Evolutionary conservation across 2,888 invertebrate genomes (phyloP), one percentile per base, ranked within the genome.

Genomic region (Pachliopta kotzebuea): DNA sequence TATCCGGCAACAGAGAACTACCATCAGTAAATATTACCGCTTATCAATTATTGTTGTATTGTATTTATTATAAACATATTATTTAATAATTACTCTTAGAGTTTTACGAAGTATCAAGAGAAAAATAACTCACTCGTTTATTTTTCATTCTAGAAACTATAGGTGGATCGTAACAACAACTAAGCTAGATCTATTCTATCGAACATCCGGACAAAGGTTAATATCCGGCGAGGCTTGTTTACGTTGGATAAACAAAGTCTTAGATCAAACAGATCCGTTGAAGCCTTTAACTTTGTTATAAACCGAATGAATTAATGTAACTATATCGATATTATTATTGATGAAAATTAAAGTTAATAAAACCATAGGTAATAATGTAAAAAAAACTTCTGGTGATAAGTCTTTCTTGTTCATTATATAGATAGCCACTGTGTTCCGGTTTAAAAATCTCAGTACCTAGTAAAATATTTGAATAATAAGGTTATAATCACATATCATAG

Each of bases 151-250:
- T 2, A 31, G 20, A 21, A 56, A 14, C 17, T 37, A 1, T 18
- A 29, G n/a, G 7, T 50, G 1, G 9, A 23, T 21, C 23, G 21
- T 42, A 56, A 56, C 37, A 49, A 58, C 17, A 60, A 56, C 21
- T 53, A 26, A 60, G 52, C 56, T 42, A 60, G 42, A 60, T 60
- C 42, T 55, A 53, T 42, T 65, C 56, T 53, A 65, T 56, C 56
- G 50, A 26, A 29, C 60, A 42, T 65, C 64, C 56, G 60, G 56
- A 56, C 63, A 50, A 64, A 52, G 56, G 60, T 49, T 49, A 64
- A 64, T 64, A 64, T 60, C 60, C 64, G 60, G 64, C 50, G 26
- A 62, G 37, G 49, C 37, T 21, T 56, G 64, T 64, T 64, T 60
- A 60, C 56, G 42, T 56, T 50, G 50, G 31, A 60, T 52, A 59